These are phyloP conservation scores for Trachythela sp. DNA, from an alignment of 64 coral and sea anemone genomes.

Conservation along the genomic window DNA sequence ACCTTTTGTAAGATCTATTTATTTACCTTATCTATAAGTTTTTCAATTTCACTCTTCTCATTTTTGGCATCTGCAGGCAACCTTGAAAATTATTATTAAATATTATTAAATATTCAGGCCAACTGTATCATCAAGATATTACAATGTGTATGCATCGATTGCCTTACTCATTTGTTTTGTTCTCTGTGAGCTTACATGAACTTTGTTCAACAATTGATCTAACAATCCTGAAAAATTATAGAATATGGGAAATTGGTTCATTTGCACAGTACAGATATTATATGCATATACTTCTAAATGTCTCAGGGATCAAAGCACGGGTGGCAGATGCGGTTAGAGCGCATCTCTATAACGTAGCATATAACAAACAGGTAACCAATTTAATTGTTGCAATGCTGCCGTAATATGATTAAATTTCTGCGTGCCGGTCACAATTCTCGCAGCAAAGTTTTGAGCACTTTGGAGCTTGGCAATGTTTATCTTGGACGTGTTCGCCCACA, in stretches of 20 bases:
- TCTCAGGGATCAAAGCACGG: too few species aligned
- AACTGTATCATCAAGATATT: too few species aligned
- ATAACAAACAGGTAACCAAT: too few species aligned
- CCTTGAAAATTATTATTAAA: not conserved
- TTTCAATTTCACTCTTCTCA: not conserved
- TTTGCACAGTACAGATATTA: not conserved
- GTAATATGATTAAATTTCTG: too few species aligned
- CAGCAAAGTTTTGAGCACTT: too few species aligned
- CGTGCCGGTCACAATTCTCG: too few species aligned
- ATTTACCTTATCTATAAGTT: not conserved
- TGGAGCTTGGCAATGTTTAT: too few species aligned
- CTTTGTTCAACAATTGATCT: constrained; percentile 7
- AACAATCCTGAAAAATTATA: not conserved
- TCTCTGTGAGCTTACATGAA: not conserved
- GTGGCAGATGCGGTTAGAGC: too few species aligned
- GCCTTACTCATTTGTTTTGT: not conserved
- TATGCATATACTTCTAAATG: not conserved
- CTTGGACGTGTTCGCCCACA: too few species aligned
- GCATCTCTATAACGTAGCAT: too few species aligned
- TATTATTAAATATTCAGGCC: too few species aligned
- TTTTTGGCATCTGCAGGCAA: not conserved
- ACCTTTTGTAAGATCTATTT: not conserved
- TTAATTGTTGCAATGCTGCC: too few species aligned
- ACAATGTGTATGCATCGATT: not conserved
- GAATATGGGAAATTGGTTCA: not conserved